Conservation (phyloP, 2,113 vertebrate genomes). For the Paradoxurus hermaphroditus region DNA sequence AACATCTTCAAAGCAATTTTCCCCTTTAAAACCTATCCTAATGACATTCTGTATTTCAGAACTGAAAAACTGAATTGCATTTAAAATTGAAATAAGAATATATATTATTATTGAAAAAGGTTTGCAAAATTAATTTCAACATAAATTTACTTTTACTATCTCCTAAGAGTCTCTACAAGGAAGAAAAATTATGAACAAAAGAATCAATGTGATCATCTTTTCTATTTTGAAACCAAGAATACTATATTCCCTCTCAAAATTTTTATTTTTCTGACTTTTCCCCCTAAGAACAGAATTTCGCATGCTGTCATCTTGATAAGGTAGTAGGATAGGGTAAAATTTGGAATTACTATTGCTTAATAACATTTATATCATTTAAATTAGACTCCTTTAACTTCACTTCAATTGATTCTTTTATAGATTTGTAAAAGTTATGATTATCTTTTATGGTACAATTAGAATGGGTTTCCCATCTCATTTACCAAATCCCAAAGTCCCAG, state of each 20-base stretch:
- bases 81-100: background rate
- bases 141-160: slow-evolving; percentile 38
- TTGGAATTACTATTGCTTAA: slow-evolving; percentile 9
- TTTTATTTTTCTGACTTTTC: background rate
- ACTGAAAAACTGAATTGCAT: background rate
- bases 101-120: background rate
- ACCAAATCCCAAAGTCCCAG: background rate
- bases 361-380: background rate
- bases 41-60: background rate
- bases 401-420: slow-evolving; percentile 20
- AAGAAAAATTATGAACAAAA: background rate
- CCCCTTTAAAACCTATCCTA: background rate
- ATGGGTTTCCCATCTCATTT: background rate
- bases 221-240: background rate
- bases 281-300: background rate
- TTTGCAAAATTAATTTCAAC: slow-evolving; percentile 43
- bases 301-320: background rate
- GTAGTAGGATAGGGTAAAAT: background rate
- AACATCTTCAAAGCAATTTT: background rate
- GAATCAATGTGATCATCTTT: background rate
- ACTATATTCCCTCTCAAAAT: background rate
- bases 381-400: background rate
- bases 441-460: background rate
- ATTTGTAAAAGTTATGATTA: slow-evolving; percentile 24
- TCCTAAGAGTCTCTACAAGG: background rate